These are phyloP conservation scores for Casuarius casuarius DNA, from an alignment of 2,113 vertebrate species.

Conservation along the genomic window DNA sequence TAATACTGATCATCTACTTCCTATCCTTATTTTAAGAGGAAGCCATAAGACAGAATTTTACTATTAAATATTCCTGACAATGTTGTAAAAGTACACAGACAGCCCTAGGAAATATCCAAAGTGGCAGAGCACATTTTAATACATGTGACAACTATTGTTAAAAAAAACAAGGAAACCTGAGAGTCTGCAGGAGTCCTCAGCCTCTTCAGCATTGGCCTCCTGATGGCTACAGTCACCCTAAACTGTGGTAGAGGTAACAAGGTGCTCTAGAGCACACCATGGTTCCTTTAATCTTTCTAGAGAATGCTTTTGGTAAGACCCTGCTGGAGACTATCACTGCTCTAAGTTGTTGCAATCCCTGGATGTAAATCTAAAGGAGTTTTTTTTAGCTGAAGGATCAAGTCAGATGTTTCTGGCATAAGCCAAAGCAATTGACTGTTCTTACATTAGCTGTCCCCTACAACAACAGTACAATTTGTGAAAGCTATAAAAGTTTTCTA, in stretches of 20 bases:
- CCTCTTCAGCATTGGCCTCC: background rate
- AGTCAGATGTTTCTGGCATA: background rate
- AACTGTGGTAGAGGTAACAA: fast-evolving
- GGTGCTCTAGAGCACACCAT: background rate
- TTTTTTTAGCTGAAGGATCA: background rate
- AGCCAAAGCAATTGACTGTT: background rate
- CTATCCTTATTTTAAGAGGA: background rate
- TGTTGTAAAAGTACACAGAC: background rate
- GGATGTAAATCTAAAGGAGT: background rate
- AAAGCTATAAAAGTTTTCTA: background rate
- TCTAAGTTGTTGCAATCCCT: background rate
- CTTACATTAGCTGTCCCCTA: background rate
- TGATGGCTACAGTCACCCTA: background rate
- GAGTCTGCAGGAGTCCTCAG: background rate
- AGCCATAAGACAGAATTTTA: background rate
- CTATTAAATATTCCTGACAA: background rate
- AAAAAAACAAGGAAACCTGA: background rate
- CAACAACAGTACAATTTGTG: background rate
- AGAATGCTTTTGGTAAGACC: background rate
- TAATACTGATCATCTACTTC: background rate
- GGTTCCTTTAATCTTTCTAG: background rate
- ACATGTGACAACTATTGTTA: background rate
- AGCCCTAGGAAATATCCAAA: background rate
- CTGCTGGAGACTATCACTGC: background rate
- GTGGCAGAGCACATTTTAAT: background rate